These are phyloP conservation scores for Esperia sulphurella DNA, from an alignment of 2,888 invertebrate genomes.

Conservation along the genomic window DNA sequence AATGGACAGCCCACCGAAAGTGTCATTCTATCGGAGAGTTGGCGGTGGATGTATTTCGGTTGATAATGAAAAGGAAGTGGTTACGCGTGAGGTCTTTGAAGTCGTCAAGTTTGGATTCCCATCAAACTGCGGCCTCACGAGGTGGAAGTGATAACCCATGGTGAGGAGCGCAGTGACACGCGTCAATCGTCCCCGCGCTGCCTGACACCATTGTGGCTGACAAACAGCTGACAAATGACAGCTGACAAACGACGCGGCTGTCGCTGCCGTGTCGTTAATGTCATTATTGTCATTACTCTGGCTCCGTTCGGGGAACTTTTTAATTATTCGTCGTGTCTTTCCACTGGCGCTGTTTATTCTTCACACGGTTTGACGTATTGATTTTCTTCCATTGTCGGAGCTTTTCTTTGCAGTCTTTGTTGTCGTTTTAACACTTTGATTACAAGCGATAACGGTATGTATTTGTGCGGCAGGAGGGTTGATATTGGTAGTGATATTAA, in stretches of 20 bases:
- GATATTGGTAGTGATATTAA: no score
- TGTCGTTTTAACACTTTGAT: neutral
- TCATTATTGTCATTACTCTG: constrained; percentile 54
- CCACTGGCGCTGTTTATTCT: constrained; percentile 15
- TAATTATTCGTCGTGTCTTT: constrained; percentile 43
- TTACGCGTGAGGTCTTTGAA: no score
- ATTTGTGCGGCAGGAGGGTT: no score
- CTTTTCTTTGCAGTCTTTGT: constrained; percentile 1
- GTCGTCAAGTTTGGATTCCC: neutral
- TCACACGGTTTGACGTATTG: constrained; percentile 23
- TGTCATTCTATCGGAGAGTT: no score
- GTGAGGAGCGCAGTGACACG: constrained; percentile 38
- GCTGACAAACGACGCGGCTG: constrained; percentile 52
- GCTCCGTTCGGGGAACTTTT: constrained; percentile 49
- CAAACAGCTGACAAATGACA: constrained; percentile 57
- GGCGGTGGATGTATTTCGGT: no score
- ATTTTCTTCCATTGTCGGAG: constrained; percentile 15
- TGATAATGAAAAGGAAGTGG: no score
- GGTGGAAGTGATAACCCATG: constrained; percentile 15
- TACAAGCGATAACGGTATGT: no score
- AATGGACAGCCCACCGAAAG: no score
- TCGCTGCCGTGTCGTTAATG: constrained; percentile 48
- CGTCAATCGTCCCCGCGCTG: constrained; percentile 58
- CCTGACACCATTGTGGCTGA: constrained; percentile 66
- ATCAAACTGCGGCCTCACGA: constrained; percentile 3